Percentiles rank a stretch among this genome's conserved stretches.
Conservation (phyloP, 2,888 invertebrate genomes). For the Lissocephala sabroskyi region DNA sequence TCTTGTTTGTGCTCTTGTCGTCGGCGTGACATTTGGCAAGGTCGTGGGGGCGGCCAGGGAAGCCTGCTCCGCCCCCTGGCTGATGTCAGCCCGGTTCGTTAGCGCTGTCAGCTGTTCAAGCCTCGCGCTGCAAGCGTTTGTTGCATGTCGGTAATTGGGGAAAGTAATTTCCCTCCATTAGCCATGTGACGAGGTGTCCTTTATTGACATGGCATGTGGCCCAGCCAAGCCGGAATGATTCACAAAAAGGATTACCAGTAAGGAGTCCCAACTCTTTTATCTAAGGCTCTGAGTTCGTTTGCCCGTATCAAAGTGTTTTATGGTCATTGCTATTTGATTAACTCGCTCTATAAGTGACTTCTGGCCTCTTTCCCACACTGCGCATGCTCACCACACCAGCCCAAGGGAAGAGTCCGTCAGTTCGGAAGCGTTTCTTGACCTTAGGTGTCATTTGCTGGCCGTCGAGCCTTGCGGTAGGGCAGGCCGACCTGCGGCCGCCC, state of each 20-base stretch:
- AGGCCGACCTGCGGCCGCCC: neutral
- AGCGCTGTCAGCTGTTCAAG: no score
- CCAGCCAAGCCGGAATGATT: no score
- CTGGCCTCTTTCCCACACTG: neutral
- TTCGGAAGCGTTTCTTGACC: slow-evolving; percentile 45
- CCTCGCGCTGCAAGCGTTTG: neutral
- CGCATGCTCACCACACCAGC: slow-evolving; percentile 9
- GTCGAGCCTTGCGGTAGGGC: neutral
- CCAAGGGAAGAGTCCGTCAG: neutral
- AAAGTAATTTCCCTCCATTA: neutral
- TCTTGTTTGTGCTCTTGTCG: no score
- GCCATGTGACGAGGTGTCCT: neutral
- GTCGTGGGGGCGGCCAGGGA: neutral
- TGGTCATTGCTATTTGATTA: no score
- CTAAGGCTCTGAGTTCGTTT: no score
- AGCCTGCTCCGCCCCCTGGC: no score
- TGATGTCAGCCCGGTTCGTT: no score
- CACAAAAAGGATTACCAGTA: no score
- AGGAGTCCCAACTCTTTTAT: no score
- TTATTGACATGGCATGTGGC: neutral
- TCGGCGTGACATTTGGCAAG: slow-evolving; percentile 6
- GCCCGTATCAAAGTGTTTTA: no score
- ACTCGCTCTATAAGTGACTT: no score
- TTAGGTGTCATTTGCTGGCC: slow-evolving; percentile 21
- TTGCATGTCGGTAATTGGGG: neutral